Evolutionary conservation across 2,113 vertebrate genomes (phyloP), one percentile per base, ranked within the genome.

Genomic region (Rhizomys pruinosus): DNA sequence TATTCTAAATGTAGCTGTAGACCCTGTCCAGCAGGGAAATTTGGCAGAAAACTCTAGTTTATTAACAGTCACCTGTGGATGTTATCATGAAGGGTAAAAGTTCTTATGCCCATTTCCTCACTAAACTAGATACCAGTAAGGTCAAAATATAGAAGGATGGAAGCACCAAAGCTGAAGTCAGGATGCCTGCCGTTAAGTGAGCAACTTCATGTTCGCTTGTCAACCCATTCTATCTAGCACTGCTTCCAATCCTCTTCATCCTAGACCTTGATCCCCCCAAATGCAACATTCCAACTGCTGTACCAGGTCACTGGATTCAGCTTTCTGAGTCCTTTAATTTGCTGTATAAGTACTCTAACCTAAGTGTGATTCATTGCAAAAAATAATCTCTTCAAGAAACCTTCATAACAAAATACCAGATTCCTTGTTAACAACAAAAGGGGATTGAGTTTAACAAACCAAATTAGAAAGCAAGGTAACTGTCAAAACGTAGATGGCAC

Each of bases 331-430:
- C 88, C 78, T 96, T 96, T 94, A 93, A 95, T 97, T 91, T 93
- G 81, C 73, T 94, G 52, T 69, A 94, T 93, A 90, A 66, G 82
- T 87, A 47, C 66, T 93, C 90, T 94, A 95, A 8, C 47, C 92
- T 96, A 92, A 93, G 91, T 89, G 88, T 96, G 66, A 94, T 94
- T 97, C 93, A 96, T 79, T 95, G 88, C 90, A 95, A 97, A 97
- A 92, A 96, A 97, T 96, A 97, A 97, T 95, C 95, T 97, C 94
- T 96, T 96, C 93, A 92, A 96, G 96, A 96, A 94, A 95, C 92
- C 92, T 95, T 96, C 84, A 52, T 96, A 95, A 96, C 93, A 97
- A 96, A 97, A 97, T 96, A 97, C 90, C 85, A 82, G 87, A 91
- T 95, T 95, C 95, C 96, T 95, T 87, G 93, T 91, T 95, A 96